Percentiles rank a stretch among this genome's conserved stretches.
Conservation (phyloP, 2,797 vertebrate species). For the Bucorvus abyssinicus region DNA sequence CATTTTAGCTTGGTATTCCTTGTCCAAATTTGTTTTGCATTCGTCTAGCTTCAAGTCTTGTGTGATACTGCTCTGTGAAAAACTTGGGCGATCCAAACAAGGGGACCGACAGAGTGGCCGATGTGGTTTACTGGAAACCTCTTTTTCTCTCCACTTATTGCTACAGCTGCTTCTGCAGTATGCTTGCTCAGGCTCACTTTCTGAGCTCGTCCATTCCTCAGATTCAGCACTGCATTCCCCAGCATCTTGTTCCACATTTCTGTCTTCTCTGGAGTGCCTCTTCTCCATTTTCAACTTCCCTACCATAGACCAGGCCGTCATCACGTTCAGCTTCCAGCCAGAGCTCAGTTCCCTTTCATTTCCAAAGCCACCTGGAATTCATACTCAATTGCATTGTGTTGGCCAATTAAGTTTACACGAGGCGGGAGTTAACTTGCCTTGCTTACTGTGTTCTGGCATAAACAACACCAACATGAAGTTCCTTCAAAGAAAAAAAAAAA, state of each 20-base stretch:
- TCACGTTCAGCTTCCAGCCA: conserved; percentile 85
- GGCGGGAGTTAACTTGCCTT: conserved; percentile 70
- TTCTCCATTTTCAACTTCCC: conserved; percentile 95
- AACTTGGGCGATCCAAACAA: conserved; percentile 93
- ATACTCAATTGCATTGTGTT: conserved; percentile 68
- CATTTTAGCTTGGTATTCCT: conserved; percentile 95
- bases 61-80: conserved; percentile 91
- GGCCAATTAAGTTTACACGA: conserved; percentile 68
- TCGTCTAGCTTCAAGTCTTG: conserved; percentile 83
- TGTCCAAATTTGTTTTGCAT: conserved; percentile 76
- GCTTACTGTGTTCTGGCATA: conserved; percentile 72
- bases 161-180: conserved; percentile 51
- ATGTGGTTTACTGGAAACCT: conserved; percentile 86
- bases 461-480: conserved; percentile 75
- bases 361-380: conserved; percentile 78
- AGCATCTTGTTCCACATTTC: conserved; percentile 74
- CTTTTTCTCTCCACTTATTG: conserved; percentile 78
- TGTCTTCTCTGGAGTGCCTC: conserved; percentile 86
- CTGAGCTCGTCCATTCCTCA: conserved; percentile 92
- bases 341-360: conserved; percentile 83
- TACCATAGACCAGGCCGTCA: conserved; percentile 91
- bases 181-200: conserved; percentile 86
- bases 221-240: conserved; percentile 78
- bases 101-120: conserved; percentile 95
- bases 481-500: conserved; percentile 66